Evolutionary conservation across 2,797 vertebrate genomes (phyloP), one percentile per base, ranked within the genome.

Genomic region (Calcarius lapponicus): DNA sequence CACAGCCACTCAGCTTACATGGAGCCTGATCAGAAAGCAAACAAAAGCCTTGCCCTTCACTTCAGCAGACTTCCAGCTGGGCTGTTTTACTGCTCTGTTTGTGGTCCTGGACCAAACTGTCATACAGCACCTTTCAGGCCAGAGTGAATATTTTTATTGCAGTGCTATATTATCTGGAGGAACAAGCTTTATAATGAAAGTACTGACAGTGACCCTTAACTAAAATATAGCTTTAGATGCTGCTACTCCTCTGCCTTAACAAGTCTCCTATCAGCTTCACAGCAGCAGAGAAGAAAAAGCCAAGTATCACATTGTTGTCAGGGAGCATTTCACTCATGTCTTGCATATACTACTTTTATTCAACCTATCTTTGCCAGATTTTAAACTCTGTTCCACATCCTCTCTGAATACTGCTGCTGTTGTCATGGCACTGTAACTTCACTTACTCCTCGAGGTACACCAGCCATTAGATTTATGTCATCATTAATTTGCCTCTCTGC

Each of bases 261-360:
- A 81, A 69, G 83, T 74, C 54, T 90, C 47, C 57, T 80, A 42
- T 34, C 69, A 88, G 62, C 58, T 91, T 75, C 86, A 60, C 26
- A 87, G 50, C 60, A 90, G 94, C 85, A 53, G 96, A 95, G 92
- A 96, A 81, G 34, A 86, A 88, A 97, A 96, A 92, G 29, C n/a
- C 60, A 80, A 95, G 79, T 88, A 82, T 64, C 48, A n/a, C 42
- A 31, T 50, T 88, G 66, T 53, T 90, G 57, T 95, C 92, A 83
- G 66, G 74, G 53, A 93, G 40, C 53, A 80, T 93, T 95, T 96
- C 79, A 86, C 60, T 92, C 83, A 80, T 93, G 80, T 86, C 85
- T 76, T 58, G 65, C 38, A 91, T 32, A 38, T 58, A 50, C 78
- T 92, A 78, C 84, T 92, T 96, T 86, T 84, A 89, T 70, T 76